A percentile compares a stretch with the other conserved stretches of the same genome.
phyloP scores from a whole-genome alignment of 2,113 vertebrate genomes.

The Sterna hirundo region DNA sequence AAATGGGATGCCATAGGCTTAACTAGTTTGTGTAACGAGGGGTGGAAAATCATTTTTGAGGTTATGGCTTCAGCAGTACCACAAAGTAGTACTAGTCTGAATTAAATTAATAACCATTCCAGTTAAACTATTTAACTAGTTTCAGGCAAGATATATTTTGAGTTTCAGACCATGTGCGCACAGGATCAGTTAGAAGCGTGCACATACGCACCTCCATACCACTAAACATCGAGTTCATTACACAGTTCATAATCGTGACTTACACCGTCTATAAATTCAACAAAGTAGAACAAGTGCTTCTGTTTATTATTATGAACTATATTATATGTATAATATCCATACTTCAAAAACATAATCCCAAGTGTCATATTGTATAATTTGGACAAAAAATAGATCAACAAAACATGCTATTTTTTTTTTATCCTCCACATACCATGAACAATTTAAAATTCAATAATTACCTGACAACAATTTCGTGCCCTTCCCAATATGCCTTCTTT shows the following conservation, averaged over 20 bases:
- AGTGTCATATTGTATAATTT: not conserved
- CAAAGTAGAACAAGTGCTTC: not conserved
- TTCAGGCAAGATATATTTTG: not conserved
- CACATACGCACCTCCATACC: accelerated
- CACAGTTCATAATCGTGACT: not conserved
- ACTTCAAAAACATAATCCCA: not conserved
- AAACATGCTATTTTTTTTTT: not conserved
- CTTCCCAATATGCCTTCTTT: not conserved
- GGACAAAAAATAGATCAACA: not conserved
- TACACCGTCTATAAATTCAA: not conserved
- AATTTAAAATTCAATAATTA: not conserved
- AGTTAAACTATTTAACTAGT: not conserved
- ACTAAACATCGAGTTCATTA: not conserved
- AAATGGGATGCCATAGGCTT: not conserved
- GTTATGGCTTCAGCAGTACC: not conserved
- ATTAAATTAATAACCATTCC: not conserved
- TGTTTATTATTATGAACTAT: not conserved
- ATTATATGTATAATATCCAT: not conserved
- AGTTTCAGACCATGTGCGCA: not conserved
- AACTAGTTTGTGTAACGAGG: not conserved
- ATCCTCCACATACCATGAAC: not conserved
- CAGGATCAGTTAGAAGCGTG: not conserved
- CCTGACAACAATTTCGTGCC: not conserved
- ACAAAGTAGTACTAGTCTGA: not conserved
- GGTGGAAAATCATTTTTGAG: not conserved